Percentiles rank a stretch among this genome's conserved stretches.
phyloP scores from a whole-genome alignment of 2,113 vertebrate genomes.

The Lophura nycthemera region DNA sequence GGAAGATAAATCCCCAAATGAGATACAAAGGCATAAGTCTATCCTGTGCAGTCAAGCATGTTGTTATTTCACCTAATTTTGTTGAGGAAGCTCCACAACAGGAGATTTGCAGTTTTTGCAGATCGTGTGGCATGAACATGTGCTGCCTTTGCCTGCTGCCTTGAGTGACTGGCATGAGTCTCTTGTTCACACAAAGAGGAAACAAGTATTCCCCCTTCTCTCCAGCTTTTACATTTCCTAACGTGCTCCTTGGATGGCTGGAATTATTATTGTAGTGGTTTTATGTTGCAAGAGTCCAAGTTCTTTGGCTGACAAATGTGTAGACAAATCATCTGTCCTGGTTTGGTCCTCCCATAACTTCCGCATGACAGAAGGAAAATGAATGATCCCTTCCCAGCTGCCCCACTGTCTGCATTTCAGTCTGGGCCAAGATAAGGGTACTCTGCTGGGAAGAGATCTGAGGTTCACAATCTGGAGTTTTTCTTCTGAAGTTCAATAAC shows the following conservation, averaged over 20 bases:
- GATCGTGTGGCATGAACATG: accelerated
- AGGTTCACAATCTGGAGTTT: neutral
- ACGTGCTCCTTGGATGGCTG: neutral
- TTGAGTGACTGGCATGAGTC: neutral
- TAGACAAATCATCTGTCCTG: conserved; percentile 31
- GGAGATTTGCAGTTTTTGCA: neutral
- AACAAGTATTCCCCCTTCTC: neutral
- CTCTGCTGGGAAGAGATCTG: conserved; percentile 7
- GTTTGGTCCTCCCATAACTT: conserved; percentile 13
- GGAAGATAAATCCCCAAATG: neutral
- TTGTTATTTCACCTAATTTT: neutral
- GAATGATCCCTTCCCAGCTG: conserved; percentile 4
- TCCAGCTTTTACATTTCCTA: conserved; percentile 8
- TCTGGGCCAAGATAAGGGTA: neutral
- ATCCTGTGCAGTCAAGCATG: neutral
- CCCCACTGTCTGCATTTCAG: accelerated
- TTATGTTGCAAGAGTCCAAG: conserved; percentile 48
- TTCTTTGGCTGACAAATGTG: conserved; percentile 28
- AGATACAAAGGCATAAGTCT: neutral
- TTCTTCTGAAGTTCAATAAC: neutral
- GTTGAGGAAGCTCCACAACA: neutral
- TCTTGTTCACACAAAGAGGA: neutral
- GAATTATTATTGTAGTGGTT: conserved; percentile 42
- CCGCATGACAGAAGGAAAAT: neutral
- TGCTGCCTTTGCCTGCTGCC: neutral